Base-by-base conservation (phyloP, 2,113 vertebrate genomes). In the Sander lucioperca region DNA sequence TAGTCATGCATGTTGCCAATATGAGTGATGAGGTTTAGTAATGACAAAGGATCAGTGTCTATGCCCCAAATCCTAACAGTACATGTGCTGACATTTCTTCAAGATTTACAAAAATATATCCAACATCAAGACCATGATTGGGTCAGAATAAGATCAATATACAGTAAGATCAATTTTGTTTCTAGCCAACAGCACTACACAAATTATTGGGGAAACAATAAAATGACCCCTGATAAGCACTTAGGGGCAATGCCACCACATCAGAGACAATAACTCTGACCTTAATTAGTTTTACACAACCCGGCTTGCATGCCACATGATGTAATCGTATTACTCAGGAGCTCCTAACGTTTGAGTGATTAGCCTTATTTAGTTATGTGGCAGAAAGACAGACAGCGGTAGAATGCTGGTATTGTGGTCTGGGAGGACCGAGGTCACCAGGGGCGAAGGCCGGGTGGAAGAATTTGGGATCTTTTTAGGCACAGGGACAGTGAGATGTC, bases 371-470 rank as follows among this genome's bases (percentile, higher is more conserved):
- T 54, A 68, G 66, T 71, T 86, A 43, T 85, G 72, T 81, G 79
- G 76, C 77, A 87, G 83, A 79, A 77, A 74, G 74, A 88, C 75
- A 82, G 79, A 79, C 68, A 86, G 82, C 7, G 5, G 57, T 53
- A 88, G 71, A 89, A 91, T 71, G 80, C 65, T 53, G 27, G 51
- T 47, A 85, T 90, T 91, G 87, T 92, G 80, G 84, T 74, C 65
- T 78, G 47, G 0, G 47, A 48, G 16, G 64, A 80, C 57, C 25
- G 33, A 62, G 74, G 81, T 84, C 65, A 79, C 12, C 5, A 43
- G 54, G 54, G 64, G 15, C 75, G 70, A 86, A 76, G 69, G 39
- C 39, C 10, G 39, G 68, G 30, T 11, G 18, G 58, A 74, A 16
- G 81, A 14, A 36, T 36, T 89, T 86, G 5, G 21, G 25, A 59